A percentile compares a stretch with the other conserved stretches of the same genome.
phyloP scores from a whole-genome alignment of 64 coral and sea anemone genomes.

The Astreopora myriophthalma region DNA sequence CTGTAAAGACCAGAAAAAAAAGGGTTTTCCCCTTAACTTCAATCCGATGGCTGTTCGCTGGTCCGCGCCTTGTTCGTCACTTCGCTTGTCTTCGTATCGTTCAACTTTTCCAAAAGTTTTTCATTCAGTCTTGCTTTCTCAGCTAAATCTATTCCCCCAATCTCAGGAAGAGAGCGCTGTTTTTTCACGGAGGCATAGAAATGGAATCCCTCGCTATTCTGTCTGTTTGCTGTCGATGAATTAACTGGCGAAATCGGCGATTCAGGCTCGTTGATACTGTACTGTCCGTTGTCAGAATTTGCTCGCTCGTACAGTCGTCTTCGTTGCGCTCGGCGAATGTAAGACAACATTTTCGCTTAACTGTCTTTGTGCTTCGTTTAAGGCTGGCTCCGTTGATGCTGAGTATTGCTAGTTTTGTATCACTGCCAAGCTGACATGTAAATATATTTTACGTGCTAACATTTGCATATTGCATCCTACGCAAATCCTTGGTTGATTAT shows the following conservation, averaged over 20 bases:
- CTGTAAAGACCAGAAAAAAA: background rate
- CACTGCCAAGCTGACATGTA: background rate
- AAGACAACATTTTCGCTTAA: conserved; percentile 27
- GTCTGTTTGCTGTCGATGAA: conserved; percentile 29
- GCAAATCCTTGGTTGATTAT: background rate
- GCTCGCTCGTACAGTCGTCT: conserved; percentile 61
- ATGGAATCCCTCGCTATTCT: conserved; percentile 69
- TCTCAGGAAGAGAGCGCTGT: conserved; percentile 10
- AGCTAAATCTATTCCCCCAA: background rate
- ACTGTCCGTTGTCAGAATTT: conserved; percentile 21
- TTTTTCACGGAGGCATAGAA: conserved; percentile 34
- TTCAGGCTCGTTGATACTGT: background rate
- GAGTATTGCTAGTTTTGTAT: background rate
- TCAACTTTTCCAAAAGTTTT: background rate
- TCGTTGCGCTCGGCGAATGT: conserved; percentile 43
- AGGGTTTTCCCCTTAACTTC: background rate
- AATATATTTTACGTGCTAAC: background rate
- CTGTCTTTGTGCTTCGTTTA: background rate
- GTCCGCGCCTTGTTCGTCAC: background rate
- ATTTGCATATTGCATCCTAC: background rate
- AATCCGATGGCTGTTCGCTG: background rate
- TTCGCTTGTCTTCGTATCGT: background rate
- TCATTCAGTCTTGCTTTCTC: background rate
- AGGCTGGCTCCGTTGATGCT: background rate
- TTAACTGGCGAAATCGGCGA: conserved; percentile 30